Evolutionary conservation across 2,888 invertebrate species (phyloP), one percentile per base, ranked within the genome.

Genomic region (Sminthurides aquaticus): DNA sequence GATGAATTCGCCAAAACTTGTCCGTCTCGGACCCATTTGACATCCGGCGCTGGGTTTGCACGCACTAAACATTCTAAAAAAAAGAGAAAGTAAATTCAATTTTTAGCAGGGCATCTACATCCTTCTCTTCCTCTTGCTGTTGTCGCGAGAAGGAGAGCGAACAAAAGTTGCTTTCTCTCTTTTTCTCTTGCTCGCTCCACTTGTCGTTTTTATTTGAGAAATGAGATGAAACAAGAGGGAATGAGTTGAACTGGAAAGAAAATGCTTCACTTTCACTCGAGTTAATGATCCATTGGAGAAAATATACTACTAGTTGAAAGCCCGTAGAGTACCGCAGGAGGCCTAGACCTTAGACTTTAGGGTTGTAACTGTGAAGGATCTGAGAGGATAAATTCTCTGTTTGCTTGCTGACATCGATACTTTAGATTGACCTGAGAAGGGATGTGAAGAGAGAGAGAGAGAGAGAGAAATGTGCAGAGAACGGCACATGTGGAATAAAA

Each of bases 21-120:
- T 0, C 90, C 89, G 75, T 91, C 91, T 70, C 89, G 84, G 65
- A 89, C 83, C 92, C 91, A 92, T 43, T 64, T 61, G 20, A 69
- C 69, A 18, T 67, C 67, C 1, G 70, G 66, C 15, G 67, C 55
- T n/a, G 69, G 71, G 76, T 91, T 89, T 0, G 91, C 91, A 56
- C 84, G 85, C 2, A 90, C 86, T 77, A 86, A 84, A 78, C 92
- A 93, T 57, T 89, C 87, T 72, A 92, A 85, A 48, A 25, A 55
- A 25, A 55, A 18, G 56, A 11, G 43, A 34, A 34, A 34, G 43
- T n/a, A n/a, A n/a, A n/a, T n/a, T n/a, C n/a, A n/a, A n/a, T 43
- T 18, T 43, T 43, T 8, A 43, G 43, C 18, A 8, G 8, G 8
- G 43, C 18, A 52, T 52, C 15, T 15, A 22, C 22, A n/a, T n/a